Base-by-base conservation (phyloP, 2,797 vertebrate genomes). In the Chlorospingus flavigularis region DNA sequence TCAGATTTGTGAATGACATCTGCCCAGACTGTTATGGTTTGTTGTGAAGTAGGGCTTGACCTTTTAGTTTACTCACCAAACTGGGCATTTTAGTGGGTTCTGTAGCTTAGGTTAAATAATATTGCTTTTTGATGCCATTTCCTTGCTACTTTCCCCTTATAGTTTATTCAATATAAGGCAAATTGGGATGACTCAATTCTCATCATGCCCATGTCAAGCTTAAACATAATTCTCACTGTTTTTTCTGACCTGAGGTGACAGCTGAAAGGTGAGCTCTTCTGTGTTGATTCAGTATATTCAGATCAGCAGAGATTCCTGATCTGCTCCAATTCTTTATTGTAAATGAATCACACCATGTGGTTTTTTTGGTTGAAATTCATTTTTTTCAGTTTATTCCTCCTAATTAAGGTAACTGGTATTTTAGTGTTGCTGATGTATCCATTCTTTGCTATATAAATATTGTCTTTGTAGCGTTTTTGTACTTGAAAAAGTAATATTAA, bases 401-500 rank as follows among this genome's bases (percentile, higher is more conserved):
- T 51, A 58, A 58, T 43, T 90, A 88, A 72, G 33, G 68, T 80
- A 93, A 92, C 73, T 90, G 39, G 11, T 91, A 18, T 92, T 97
- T 94, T 77, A 72, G 45, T 5, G 2, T 61, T 83, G 61, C 57
- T 86, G 47, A 31, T 61, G 5, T 53, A 58, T 76, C 37, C 23
- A 7, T 73, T 84, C 50, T 63, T 84, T 55, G 40, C 51, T 70
- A 3, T 72, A 35, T 78, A 67, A 88, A 95, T 42, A 50, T 57
- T 40, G 4, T 79, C 72, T 76, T 87, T 0, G 1, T 63, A 83
- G 43, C n/a, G 43, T 93, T 92, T 94, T 93, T 87, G 33, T 68
- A 54, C 50, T 77, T 57, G 50, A 71, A 92, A 94, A 97, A 86
- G 35, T 75, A 91, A 81, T 94, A 74, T 80, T 90, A 86, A 93